A percentile compares a stretch with the other conserved stretches of the same genome.
These are phyloP conservation scores for Coecobrya sp. DNA, from an alignment of 2,888 invertebrate genomes.

Conservation along the genomic window DNA sequence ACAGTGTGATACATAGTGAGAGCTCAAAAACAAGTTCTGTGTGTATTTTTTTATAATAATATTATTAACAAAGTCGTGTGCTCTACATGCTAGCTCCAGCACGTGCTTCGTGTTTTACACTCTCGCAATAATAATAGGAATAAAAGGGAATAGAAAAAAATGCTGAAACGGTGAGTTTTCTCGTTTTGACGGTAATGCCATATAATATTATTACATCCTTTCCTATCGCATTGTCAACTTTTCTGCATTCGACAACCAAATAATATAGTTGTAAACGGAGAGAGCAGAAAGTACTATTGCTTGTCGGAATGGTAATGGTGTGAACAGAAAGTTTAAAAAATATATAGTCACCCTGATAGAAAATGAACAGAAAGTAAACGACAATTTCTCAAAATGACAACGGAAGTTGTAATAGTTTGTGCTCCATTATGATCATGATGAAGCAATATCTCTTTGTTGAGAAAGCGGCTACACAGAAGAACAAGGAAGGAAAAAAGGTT, in stretches of 20 bases:
- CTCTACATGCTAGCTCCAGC: conserved; percentile 15
- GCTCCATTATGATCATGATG: conserved; percentile 7
- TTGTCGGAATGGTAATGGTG: neutral
- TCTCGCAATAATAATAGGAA: neutral
- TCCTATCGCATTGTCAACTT: neutral
- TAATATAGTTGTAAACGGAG: neutral
- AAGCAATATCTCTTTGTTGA: conserved; percentile 13
- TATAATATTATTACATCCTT: conserved; percentile 27
- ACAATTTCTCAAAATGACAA: neutral
- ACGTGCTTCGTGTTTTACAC: conserved; percentile 52
- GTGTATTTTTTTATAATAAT: conserved; percentile 48
- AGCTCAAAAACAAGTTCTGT: conserved; percentile 33
- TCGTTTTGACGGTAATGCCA: neutral
- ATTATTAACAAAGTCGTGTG: conserved; percentile 52
- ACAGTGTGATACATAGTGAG: conserved; percentile 16
- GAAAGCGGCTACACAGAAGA: neutral
- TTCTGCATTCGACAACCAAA: conserved; percentile 15
- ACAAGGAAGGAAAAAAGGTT: neutral
- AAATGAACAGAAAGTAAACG: conserved; percentile 15
- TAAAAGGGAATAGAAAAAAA: neutral
- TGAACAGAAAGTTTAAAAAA: neutral
- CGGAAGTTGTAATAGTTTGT: conserved; percentile 29
- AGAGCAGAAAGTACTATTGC: neutral
- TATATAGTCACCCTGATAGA: neutral
- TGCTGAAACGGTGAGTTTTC: conserved; percentile 27